Base-by-base conservation (phyloP, 2,113 vertebrate genomes). In the Piaya cayana region DNA sequence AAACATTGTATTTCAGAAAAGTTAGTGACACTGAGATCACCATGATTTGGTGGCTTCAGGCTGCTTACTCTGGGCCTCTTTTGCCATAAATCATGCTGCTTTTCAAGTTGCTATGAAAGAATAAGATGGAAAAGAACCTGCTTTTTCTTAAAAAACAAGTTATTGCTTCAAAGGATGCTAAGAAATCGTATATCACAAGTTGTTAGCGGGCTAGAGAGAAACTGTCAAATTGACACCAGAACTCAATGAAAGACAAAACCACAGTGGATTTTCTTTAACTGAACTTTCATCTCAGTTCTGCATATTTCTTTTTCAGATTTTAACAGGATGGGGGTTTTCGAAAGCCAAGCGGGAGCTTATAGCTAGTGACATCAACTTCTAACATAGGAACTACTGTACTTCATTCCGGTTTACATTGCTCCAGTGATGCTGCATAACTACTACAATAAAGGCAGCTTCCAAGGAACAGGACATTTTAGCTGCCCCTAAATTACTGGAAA, bases 401-500 rank as follows among this genome's bases (percentile, higher is more conserved):
- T 92, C 49, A 27, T 29, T 76, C 19, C 2, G 9, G 32, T 59
- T 82, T 53, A 27, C 42, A 34, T 36, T 69, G 39, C 65, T 86
- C 30, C 53, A 53, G 64, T 64, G 36, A 56, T 30, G 49, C 45
- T 81, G 34, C 4, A 21, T 64, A 56, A 34, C 68, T 94, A 49
- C 92, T 86, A 49, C 19, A 63, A 56, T 47, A 42, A 79, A 82
- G 75, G 71, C 36, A 77, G 52, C 52, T 95, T 93, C 93, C 90
- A 95, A 92, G 45, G 95, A 94, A 65, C 2, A 9, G 76, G 56
- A 95, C 85, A 62, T 78, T 96, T 90, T 86, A 96, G 82, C 56
- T 93, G 78, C 52, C 82, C 80, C 76, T 81, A 90, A 93, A 95
- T 97, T 95, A 93, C 96, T 92, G 94, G 94, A 94, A 95, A 94